Evolutionary conservation across 2,797 vertebrate genomes (phyloP), one percentile per base, ranked within the genome.

Genomic region (Ctenosaura bakeri): DNA sequence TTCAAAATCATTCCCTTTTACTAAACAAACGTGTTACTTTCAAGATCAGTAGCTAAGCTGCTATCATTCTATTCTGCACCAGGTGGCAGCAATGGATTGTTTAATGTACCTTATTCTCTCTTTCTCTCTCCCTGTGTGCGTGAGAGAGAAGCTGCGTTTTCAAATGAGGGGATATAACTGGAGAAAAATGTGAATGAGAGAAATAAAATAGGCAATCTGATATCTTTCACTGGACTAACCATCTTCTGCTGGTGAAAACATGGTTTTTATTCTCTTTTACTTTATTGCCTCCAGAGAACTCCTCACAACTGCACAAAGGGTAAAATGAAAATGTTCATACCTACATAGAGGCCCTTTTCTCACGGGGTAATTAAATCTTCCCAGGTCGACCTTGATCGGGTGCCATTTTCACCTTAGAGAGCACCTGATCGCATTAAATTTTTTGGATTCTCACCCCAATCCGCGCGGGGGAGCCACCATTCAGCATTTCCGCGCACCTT

Each of bases 1-100:
- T n/a, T n/a, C n/a, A n/a, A n/a, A n/a, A n/a, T n/a, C n/a, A n/a
- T n/a, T n/a, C n/a, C n/a, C n/a, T n/a, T n/a, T n/a, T n/a, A n/a
- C n/a, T n/a, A n/a, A n/a, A n/a, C n/a, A 38, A 56, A 73, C 24
- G 18, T 24, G 24, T 42, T 10, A 76, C 35, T 29, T 18, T 20
- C 35, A 38, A 14, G 38, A 22, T 20, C 73, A 42, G 18, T 38
- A 76, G 18, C 10, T 76, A 10, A 3, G 4, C 89, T 83, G 73
- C 50, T 88, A 29, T 66, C 32, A 18, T 62, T 10, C 6, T 35
- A 5, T 13, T 42, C 1, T 71, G 71, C 89, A 86, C 87, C 42
- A 86, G 91, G 52, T 90, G 89, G 73, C 87, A 92, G 83, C 46
- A 78, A 46, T 59, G n/a, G 71, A 20, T 86, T 38, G 52, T 56